Evolutionary conservation across 1,140 invertebrate genomes (phyloP), one percentile per base, ranked within the genome.

Genomic region (Listronotus oregonensis): DNA sequence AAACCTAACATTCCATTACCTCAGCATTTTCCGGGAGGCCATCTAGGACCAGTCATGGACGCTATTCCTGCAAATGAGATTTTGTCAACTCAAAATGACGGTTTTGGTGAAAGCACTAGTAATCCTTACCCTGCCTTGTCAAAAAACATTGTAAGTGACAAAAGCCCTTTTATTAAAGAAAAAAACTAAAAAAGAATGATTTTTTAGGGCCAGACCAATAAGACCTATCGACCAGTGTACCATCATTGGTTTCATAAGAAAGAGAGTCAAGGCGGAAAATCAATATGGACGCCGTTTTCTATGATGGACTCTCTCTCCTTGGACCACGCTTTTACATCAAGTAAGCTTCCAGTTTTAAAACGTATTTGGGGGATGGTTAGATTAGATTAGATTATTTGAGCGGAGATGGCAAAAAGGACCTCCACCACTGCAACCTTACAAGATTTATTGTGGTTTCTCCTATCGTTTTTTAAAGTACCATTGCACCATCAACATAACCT

Each of bases 191-290:
- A 18, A 52, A 37, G 5, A n/a, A 52, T 2, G 2, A 27, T 27
- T 27, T 69, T 69, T 46, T 59, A 69, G 64, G 32, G 17, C n/a
- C 27, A 34, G 12, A 34, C 54, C 8, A 66, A 14, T 34, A 56
- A 61, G 52, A 67, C 79, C 47, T 92, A 92, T 74, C 77, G 83
- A 57, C 88, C 91, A 1, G 89, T 94, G 3, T 86, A 90, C 51
- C 85, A 88, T 69, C 94, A 97, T 80, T 98, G 95, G 95, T 97
- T 96, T 78, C 94, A 89, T 75, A 84, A 87, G 32, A 89, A 88
- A 34, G 87, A 87, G 42, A 76, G 86, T 7, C 91, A 93, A 71
- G 84, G 81, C 7, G 84, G 81, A 8, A n/a, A 90, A 75, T 83
- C 82, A 6, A 73, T 88, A 15, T 98, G 95, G 95, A 79, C 84